phyloP scores from a whole-genome alignment of 2,888 invertebrate species.

The Dicycla oo region DNA sequence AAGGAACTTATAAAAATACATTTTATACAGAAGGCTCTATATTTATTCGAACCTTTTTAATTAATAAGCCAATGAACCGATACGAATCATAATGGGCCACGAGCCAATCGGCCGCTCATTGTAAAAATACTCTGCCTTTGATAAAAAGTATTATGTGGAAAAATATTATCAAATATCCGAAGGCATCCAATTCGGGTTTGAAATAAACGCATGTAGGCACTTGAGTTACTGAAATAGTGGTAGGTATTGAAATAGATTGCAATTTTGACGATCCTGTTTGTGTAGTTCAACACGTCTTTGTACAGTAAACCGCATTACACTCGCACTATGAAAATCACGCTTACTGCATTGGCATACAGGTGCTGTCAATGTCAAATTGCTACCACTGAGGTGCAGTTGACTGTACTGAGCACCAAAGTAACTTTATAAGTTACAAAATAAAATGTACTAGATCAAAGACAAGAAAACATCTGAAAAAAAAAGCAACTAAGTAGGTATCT shows the following conservation, averaged over 20 bases:
- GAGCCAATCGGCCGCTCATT: slow-evolving; percentile 13
- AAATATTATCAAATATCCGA: slow-evolving; percentile 2
- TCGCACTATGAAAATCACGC: background rate
- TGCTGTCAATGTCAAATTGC: background rate
- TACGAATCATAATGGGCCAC: slow-evolving; percentile 15
- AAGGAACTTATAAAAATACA: slow-evolving; percentile 34
- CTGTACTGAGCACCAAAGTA: background rate
- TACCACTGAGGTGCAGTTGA: background rate
- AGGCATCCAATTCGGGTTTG: background rate
- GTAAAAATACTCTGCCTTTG: slow-evolving; percentile 46
- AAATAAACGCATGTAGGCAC: background rate
- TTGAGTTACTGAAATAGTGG: background rate
- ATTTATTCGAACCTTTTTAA: slow-evolving; percentile 49
- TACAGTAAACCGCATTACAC: no score
- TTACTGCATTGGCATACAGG: background rate
- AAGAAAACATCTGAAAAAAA: no score
- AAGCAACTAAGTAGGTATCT: no score
- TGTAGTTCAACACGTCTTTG: no score
- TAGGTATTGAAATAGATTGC: background rate
- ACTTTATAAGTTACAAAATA: background rate
- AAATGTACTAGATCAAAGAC: no score
- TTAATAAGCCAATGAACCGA: slow-evolving; percentile 57
- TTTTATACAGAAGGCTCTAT: slow-evolving; percentile 34
- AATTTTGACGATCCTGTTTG: background rate
- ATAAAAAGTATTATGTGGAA: background rate